phyloP scores from a whole-genome alignment of 2,888 invertebrate genomes.

The Zaprionus lineosus region DNA sequence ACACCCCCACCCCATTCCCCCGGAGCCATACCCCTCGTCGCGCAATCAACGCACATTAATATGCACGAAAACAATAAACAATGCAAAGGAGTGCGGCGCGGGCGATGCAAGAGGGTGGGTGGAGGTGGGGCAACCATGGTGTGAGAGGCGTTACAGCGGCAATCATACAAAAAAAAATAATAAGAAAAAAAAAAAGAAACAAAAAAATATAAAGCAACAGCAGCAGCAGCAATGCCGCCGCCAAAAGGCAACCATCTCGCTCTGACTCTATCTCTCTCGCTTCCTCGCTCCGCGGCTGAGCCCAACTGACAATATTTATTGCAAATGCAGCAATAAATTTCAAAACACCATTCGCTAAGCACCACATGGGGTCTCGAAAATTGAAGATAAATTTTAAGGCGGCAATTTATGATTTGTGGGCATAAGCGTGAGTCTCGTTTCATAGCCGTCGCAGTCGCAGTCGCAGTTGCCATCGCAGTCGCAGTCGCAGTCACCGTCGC shows the following conservation, averaged over 20 bases:
- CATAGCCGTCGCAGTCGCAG: constrained; percentile 1
- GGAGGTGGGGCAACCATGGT: constrained; percentile 22
- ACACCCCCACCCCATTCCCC: constrained; percentile 45
- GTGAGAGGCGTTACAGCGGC: constrained; percentile 63
- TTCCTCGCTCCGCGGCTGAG: constrained; percentile 22
- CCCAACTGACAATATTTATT: constrained; percentile 79
- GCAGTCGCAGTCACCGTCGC: constrained; percentile 14
- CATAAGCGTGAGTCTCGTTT: constrained; percentile 71
- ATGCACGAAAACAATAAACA: constrained; percentile 80
- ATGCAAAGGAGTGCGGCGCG: constrained; percentile 34
- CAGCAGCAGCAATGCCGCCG: constrained; percentile 53
- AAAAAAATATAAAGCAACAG: too few species aligned
- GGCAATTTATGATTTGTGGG: constrained; percentile 83
- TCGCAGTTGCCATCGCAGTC: not conserved
- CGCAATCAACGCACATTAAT: constrained; percentile 79
- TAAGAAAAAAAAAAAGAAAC: constrained; percentile 26
- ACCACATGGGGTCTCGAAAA: constrained; percentile 80
- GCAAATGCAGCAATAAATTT: constrained; percentile 81
- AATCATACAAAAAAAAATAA: constrained; percentile 40
- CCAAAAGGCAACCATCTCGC: constrained; percentile 46
- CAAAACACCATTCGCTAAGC: constrained; percentile 78
- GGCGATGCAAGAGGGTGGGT: not conserved
- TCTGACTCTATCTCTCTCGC: constrained; percentile 24
- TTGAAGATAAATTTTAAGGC: constrained; percentile 83
- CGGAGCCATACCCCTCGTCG: too few species aligned